A percentile compares a stretch with the other conserved stretches of the same genome.
phyloP scores from a whole-genome alignment of 2,797 vertebrate species.

The Todus mexicanus region DNA sequence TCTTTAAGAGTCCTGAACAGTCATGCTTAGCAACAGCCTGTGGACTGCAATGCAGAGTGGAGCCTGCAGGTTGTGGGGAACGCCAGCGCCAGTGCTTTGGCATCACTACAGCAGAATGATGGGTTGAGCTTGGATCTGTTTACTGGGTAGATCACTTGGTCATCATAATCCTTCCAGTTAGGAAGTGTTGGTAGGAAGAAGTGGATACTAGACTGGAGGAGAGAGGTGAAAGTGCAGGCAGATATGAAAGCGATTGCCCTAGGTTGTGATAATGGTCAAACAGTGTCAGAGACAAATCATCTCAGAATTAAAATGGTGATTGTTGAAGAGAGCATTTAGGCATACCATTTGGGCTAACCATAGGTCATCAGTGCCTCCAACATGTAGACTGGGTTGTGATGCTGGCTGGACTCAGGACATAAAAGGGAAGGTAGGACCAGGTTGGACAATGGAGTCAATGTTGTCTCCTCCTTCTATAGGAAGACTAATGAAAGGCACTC shows the following conservation, averaged over 20 bases:
- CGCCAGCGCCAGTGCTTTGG: not conserved
- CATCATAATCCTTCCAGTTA: not conserved
- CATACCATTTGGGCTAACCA: not conserved
- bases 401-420: not conserved
- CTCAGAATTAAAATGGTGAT: not conserved
- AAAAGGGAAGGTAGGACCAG: not conserved
- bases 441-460: not conserved
- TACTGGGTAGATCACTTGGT: not conserved
- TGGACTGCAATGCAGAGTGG: not conserved
- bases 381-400: not conserved
- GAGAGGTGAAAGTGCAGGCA: not conserved
- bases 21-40: not conserved
- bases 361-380: not conserved
- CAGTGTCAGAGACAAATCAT: not conserved
- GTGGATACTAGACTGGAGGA: not conserved
- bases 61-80: not conserved
- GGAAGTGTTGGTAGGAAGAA: not conserved
- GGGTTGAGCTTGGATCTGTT: not conserved
- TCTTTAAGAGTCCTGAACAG: not conserved
- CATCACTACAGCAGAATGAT: not conserved
- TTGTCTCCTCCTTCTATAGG: not conserved
- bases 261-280: rapidly evolving
- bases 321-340: not conserved
- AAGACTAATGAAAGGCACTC: not conserved
- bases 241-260: not conserved